Evolutionary conservation across 2,797 vertebrate species (phyloP).

Genomic region (Oreochromis mossambicus): DNA sequence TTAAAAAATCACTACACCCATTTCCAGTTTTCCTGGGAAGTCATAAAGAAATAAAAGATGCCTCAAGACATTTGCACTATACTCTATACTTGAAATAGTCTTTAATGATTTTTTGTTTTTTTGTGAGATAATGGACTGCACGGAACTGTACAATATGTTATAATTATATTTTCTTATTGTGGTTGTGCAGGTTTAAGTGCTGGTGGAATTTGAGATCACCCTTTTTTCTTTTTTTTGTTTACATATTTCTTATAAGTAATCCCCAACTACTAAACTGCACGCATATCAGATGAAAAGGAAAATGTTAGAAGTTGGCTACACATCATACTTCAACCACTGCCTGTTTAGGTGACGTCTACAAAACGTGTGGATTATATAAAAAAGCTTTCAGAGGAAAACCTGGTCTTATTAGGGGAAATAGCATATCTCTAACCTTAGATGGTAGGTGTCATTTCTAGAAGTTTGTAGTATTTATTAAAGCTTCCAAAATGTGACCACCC

Average conservation of each 20-base stretch:
- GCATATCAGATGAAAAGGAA: neutral
- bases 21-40: neutral
- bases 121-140: neutral
- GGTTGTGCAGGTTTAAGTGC: neutral
- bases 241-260: neutral
- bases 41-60: neutral
- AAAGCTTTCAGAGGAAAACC: neutral
- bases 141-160: neutral
- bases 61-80: neutral
- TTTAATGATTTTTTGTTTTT: neutral
- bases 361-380: neutral
- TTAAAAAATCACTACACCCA: neutral
- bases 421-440: neutral
- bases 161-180: neutral
- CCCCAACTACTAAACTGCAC: neutral
- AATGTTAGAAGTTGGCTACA: neutral
- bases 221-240: neutral
- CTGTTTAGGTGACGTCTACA: neutral
- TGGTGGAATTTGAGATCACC: neutral
- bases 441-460: neutral
- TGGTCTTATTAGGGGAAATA: neutral
- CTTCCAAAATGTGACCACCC: neutral
- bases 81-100: neutral
- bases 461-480: neutral
- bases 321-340: too few species aligned